Conservation (phyloP, 92 coral and sea anemone genomes). For the Bergia sp. region DNA sequence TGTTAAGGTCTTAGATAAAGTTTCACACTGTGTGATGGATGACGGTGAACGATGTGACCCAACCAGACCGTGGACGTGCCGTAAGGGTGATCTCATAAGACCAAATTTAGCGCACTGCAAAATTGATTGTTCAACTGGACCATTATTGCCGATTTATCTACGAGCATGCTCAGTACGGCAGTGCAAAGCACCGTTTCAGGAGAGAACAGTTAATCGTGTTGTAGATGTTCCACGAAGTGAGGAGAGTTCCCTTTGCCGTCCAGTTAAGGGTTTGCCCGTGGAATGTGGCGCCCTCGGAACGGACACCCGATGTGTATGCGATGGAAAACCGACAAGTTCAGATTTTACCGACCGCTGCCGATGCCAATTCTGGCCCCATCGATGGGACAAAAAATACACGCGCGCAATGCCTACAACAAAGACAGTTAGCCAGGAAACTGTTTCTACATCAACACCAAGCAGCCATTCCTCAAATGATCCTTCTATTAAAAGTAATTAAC, state of each 20-base stretch:
- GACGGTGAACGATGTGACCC: constrained; percentile 90
- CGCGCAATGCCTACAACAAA: not conserved
- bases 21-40: constrained; percentile 80
- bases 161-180: constrained; percentile 95
- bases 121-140: constrained; percentile 93
- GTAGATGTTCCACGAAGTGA: constrained; percentile 83
- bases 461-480: not conserved
- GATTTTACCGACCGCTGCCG: constrained; percentile 90
- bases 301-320: constrained; percentile 97
- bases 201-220: constrained; percentile 63
- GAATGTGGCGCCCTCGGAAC: constrained; percentile 84
- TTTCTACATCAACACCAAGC: not conserved
- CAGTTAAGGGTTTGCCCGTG: constrained; percentile 77
- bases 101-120: constrained; percentile 87
- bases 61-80: constrained; percentile 78
- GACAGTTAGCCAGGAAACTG: not conserved
- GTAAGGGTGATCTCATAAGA: constrained; percentile 90
- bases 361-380: constrained; percentile 94
- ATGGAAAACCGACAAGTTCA: constrained; percentile 76
- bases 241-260: constrained; percentile 89
- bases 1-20: constrained; percentile 60
- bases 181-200: constrained; percentile 85
- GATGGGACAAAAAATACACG: constrained; percentile 60
- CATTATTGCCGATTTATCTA: constrained; percentile 89
- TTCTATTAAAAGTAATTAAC: too few relatives aligned